These are phyloP conservation scores for Hyla sarda DNA, from an alignment of 2,113 vertebrate genomes.

Conservation along the genomic window DNA sequence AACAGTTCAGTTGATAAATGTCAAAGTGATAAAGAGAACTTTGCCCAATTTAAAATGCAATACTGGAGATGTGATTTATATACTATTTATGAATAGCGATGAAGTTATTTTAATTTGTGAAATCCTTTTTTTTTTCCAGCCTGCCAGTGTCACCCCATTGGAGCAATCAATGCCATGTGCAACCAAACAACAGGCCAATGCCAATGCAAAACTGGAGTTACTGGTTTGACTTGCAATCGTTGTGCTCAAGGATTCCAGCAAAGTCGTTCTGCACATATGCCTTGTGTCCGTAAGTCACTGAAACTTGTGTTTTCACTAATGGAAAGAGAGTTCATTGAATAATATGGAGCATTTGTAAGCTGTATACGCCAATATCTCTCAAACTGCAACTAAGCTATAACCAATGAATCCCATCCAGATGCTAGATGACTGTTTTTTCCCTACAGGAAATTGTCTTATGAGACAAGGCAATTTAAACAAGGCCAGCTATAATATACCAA, in stretches of 20 bases:
- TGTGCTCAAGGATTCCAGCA: conserved; percentile 85
- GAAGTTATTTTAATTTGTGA: background rate
- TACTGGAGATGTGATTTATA: background rate
- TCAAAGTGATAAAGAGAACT: background rate
- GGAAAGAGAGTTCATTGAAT: background rate
- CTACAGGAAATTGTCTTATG: background rate
- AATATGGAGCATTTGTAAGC: background rate
- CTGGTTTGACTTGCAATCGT: conserved; percentile 82
- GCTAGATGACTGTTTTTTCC: background rate
- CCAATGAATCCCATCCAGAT: background rate
- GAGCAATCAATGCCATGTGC: conserved; percentile 80
- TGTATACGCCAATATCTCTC: background rate
- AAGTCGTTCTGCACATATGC: conserved; percentile 80
- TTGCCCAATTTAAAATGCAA: background rate
- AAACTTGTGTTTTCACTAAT: background rate
- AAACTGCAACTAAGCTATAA: background rate
- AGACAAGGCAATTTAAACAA: background rate
- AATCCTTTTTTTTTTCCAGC: conserved; percentile 69
- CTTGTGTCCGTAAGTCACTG: conserved; percentile 80
- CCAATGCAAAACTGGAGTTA: conserved; percentile 85
- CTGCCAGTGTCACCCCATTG: conserved; percentile 86
- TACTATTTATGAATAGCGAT: background rate
- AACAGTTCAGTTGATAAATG: too few species aligned
- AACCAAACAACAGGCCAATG: conserved; percentile 90
- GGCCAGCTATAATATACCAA: background rate